phyloP scores from a whole-genome alignment of 2,888 invertebrate genomes.

The Acleris emargana region DNA sequence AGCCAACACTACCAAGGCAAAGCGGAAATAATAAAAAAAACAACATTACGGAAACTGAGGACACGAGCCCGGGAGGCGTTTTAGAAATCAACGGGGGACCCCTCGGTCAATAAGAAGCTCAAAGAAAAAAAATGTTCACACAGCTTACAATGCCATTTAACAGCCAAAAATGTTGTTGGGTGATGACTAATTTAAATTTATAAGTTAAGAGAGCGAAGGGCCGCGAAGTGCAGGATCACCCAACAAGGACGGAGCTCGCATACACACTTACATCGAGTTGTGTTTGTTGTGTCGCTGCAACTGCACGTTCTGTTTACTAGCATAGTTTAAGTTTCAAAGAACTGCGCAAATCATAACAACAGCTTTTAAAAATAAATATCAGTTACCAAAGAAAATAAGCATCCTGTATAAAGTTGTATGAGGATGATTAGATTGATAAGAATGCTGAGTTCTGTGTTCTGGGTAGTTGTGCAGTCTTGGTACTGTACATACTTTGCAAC shows the following conservation, averaged over 20 bases:
- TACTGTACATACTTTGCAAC: no score
- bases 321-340: neutral
- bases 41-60: conserved; percentile 82
- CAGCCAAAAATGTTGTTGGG: conserved; percentile 77
- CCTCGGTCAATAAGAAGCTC: conserved; percentile 64
- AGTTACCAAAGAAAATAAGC: no score
- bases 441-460: no score
- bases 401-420: no score
- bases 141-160: conserved; percentile 78
- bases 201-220: conserved; percentile 55
- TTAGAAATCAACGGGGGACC: conserved; percentile 58
- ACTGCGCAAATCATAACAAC: conserved; percentile 1
- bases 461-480: no score
- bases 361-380: no score
- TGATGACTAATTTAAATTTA: conserved; percentile 62
- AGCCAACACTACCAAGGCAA: conserved; percentile 81
- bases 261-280: conserved; percentile 56
- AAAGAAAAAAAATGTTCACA: conserved; percentile 76
- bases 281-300: conserved; percentile 20
- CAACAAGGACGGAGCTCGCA: conserved; percentile 75
- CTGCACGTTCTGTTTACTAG: neutral
- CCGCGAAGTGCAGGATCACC: conserved; percentile 73
- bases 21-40: conserved; percentile 74
- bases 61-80: conserved; percentile 80
- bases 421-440: no score